These are phyloP conservation scores for Cnemophilus loriae DNA, from an alignment of 2,113 vertebrate species.

Conservation along the genomic window DNA sequence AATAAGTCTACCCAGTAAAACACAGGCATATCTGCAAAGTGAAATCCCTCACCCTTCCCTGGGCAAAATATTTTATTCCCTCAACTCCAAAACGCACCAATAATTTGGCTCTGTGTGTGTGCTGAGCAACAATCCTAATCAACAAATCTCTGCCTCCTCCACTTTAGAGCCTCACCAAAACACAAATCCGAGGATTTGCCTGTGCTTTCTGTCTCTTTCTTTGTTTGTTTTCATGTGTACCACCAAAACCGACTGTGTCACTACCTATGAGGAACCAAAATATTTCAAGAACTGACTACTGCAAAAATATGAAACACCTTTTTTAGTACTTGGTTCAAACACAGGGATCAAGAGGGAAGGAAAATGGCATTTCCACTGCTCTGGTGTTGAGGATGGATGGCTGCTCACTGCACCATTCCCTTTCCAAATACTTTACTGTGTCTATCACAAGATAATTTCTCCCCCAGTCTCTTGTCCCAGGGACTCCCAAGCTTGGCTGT, in stretches of 20 bases:
- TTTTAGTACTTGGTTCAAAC: slow-evolving; percentile 32
- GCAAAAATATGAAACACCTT: slow-evolving; percentile 43
- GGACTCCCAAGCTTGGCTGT: not conserved
- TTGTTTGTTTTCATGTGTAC: not conserved
- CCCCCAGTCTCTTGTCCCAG: not conserved
- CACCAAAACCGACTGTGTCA: not conserved
- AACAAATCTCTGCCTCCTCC: not conserved
- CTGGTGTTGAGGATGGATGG: not conserved
- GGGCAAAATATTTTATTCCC: not conserved
- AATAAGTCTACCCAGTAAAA: not conserved
- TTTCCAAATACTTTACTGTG: not conserved
- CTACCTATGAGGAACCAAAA: not conserved
- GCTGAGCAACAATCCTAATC: not conserved
- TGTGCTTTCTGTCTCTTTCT: not conserved
- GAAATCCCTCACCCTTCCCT: not conserved
- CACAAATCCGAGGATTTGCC: rapidly evolving
- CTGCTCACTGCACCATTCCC: not conserved
- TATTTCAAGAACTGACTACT: not conserved
- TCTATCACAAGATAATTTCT: not conserved
- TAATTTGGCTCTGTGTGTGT: not conserved
- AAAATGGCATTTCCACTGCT: not conserved
- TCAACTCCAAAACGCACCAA: not conserved
- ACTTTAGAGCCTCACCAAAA: not conserved
- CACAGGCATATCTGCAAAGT: not conserved
- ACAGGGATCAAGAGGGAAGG: not conserved